A percentile compares a stretch with the other conserved stretches of the same genome.
Evolutionary conservation across 2,888 invertebrate genomes (phyloP).

Genomic region (Hirtodrosophila confusa): DNA sequence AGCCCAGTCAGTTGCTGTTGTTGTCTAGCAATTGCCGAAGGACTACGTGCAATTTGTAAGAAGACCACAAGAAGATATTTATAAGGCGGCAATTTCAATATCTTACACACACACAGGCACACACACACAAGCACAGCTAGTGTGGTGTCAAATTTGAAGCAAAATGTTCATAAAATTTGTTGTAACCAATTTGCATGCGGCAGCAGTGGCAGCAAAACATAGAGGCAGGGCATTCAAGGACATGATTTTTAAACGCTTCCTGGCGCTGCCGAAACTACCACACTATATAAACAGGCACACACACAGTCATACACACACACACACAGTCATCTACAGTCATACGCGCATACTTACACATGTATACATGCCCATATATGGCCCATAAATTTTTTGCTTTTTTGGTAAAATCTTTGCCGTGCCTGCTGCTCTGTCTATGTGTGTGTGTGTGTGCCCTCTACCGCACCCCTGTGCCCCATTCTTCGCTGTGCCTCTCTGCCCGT

Average conservation of each 20-base stretch:
- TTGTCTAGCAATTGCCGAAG: conserved; percentile 21
- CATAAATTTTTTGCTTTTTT: conserved; percentile 64
- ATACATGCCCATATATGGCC: conserved; percentile 60
- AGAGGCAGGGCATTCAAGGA: conserved; percentile 56
- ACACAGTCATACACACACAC: conserved; percentile 8
- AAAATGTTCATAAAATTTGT: conserved; percentile 76
- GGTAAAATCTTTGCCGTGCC: conserved; percentile 34
- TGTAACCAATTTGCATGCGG: conserved; percentile 73
- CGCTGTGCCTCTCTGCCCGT: conserved; percentile 15
- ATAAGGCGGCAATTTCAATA: conserved; percentile 76
- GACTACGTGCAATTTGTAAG: conserved; percentile 64
- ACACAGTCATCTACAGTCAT: conserved; percentile 7
- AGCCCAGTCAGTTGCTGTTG: conserved; percentile 40
- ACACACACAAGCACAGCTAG: conserved; percentile 13
- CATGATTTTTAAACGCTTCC: conserved; percentile 73
- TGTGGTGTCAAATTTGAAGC: conserved; percentile 72
- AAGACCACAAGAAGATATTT: conserved; percentile 72
- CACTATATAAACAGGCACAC: conserved; percentile 30
- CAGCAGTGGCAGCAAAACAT: neutral
- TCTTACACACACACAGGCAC: conserved; percentile 46
- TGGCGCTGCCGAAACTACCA: conserved; percentile 47
- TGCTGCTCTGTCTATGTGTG: conserved; percentile 4
- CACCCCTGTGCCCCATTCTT: neutral
- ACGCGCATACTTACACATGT: conserved; percentile 25
- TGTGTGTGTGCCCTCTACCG: conserved; percentile 10